Base-by-base conservation (phyloP, 2,113 vertebrate species). In the Corythornis vintsioides region DNA sequence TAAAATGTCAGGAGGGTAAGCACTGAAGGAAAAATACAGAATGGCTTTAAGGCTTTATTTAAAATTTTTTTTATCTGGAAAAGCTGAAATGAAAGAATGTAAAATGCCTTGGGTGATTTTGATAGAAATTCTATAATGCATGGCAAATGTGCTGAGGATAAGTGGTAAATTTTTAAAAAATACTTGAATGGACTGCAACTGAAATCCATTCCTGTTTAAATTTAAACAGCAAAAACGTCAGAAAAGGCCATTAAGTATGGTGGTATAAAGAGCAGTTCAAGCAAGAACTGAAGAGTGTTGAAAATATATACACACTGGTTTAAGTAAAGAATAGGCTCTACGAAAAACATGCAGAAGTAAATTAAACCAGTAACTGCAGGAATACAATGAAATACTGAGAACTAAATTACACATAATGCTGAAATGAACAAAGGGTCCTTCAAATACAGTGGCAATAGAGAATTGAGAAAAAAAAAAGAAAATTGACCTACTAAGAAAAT, bases 131-230 rank as follows among this genome's bases (percentile, higher is more conserved):
- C 77, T 84, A 40, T 90, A 84, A 84, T 11, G 26, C 71, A 72
- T 53, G 53, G 35, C 29, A 90, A 92, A 88, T 61, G 29, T 81
- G 88, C 57, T 78, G n/a, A 90, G 40, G 7, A 14, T 2, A 82
- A 90, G 13, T 48, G 48, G 80, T 78, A 88, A 93, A 90, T 93
- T 89, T 89, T 94, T 93, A 75, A 95, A 53, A 89, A 95, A 94
- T 78, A 87, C n/a, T 88, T 81, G 47, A 81, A 82, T 47, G 78
- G 31, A 67, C 43, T 84, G 61, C 61, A 86, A 38, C 29, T 94
- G 56, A 94, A 93, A 92, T 90, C 77, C 70, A 84, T 92, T 78
- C 57, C 33, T 92, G 61, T 86, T 92, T 89, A 94, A 95, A 86
- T 90, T 88, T 88, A 90, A 92, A 65, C 43, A 77, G 52, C 38